phyloP scores from a whole-genome alignment of 2,797 vertebrate species.

The Chromis chromis region DNA sequence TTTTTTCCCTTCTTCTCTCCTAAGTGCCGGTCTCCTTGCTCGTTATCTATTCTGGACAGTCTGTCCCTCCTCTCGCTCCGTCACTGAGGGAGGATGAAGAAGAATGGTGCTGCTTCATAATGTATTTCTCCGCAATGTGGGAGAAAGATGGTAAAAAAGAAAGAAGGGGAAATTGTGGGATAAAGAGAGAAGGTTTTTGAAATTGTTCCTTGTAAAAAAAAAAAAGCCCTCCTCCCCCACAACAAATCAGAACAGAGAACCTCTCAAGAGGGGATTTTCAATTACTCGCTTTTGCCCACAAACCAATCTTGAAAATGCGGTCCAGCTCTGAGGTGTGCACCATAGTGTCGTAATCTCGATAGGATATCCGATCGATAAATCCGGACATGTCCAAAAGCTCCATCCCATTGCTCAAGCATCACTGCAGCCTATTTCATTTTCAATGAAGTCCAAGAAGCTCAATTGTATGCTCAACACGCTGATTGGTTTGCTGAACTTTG shows the following conservation, averaged over 20 bases:
- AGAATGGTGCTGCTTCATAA: conserved; percentile 77
- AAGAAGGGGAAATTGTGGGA: conserved; percentile 12
- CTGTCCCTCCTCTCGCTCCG: conserved; percentile 73
- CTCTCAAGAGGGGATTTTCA: conserved; percentile 68
- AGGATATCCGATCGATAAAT: conserved; percentile 77
- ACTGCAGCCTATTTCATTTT: conserved; percentile 65
- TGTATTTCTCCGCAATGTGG: conserved; percentile 66
- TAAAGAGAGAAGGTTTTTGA: conserved; percentile 18
- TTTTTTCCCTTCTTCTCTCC: conserved; percentile 23
- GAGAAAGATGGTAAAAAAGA: conserved; percentile 48
- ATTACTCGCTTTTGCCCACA: conserved; percentile 75
- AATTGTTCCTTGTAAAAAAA: conserved; percentile 48
- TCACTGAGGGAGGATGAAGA: conserved; percentile 71
- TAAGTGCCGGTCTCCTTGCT: conserved; percentile 58
- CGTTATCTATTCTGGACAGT: conserved; percentile 81
- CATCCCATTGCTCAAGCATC: conserved; percentile 73
- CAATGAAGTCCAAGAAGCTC: conserved; percentile 49
- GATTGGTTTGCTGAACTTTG: conserved; percentile 43
- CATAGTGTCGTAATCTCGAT: conserved; percentile 69
- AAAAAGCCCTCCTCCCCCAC: conserved; percentile 27
- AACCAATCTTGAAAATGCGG: conserved; percentile 65
- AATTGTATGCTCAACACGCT: conserved; percentile 54
- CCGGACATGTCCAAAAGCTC: conserved; percentile 65
- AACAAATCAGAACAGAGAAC: conserved; percentile 58
- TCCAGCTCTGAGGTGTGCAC: conserved; percentile 62